Percentiles rank a stretch among this genome's conserved stretches.
Conservation (phyloP, 2,797 vertebrate species). For the Sebastes dallii region DNA sequence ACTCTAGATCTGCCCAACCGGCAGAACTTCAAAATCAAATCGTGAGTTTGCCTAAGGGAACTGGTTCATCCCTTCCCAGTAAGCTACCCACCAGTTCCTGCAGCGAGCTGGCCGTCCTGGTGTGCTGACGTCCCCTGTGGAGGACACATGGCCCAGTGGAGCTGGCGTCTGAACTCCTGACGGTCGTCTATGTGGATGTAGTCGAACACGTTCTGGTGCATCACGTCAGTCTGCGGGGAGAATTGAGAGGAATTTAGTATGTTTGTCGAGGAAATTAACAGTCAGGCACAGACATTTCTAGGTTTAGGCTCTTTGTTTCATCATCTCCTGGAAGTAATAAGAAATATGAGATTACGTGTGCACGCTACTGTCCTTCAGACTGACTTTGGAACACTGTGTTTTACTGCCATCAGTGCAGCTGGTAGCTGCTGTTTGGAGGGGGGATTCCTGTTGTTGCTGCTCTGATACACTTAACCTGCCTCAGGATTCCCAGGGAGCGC, state of each 20-base stretch:
- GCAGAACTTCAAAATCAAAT: too few species aligned
- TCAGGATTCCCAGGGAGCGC: conserved; percentile 17
- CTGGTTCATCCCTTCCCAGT: not conserved
- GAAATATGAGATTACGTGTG: not conserved
- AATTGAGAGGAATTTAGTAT: not conserved
- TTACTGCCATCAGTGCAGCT: conserved; percentile 9
- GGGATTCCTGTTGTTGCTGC: conserved; percentile 10
- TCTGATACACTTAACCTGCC: conserved; percentile 25
- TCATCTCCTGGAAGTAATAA: not conserved
- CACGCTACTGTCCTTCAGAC: not conserved
- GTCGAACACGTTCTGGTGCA: conserved; percentile 97
- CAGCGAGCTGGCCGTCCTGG: conserved; percentile 79
- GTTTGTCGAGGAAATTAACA: not conserved
- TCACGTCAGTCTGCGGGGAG: conserved; percentile 91
- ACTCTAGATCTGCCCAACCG: not conserved
- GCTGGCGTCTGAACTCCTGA: conserved; percentile 92
- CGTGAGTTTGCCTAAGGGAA: not conserved
- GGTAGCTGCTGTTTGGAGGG: conserved; percentile 10
- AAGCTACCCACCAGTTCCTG: conserved; percentile 78
- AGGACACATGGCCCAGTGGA: conserved; percentile 99
- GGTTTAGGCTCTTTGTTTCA: not conserved
- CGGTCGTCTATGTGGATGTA: conserved; percentile 98
- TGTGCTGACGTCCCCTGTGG: conserved; percentile 72
- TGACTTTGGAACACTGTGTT: not conserved
- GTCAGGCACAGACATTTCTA: not conserved